Evolutionary conservation across 2,888 invertebrate genomes (phyloP), one percentile per base, ranked within the genome.

Genomic region (Hirtodrosophila trivittata): DNA sequence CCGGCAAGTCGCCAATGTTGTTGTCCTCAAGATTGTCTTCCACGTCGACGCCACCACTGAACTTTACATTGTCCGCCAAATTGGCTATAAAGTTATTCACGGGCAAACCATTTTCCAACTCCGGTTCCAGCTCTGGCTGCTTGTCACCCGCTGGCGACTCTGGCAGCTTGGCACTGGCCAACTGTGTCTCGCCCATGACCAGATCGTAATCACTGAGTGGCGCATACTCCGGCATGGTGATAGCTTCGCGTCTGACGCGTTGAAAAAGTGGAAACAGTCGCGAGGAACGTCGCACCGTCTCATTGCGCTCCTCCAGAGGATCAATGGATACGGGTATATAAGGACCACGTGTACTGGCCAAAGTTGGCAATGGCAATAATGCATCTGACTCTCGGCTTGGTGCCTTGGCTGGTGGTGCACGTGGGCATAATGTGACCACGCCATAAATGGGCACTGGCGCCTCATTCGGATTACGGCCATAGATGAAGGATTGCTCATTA

Each of bases 361-460:
- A 21, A 13, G 51, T 35, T n/a, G 56, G 32, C 10, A 37, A 6
- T 3, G 62, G 57, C 8, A 28, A 0, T 2, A 38, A 12, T n/a
- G 33, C 10, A 13, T 57, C 70, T 1, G 33, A 55, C 3, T 59
- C 52, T 0, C 13, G 49, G 5, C 18, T 21, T 21, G 18, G 18
- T 5, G 18, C 5, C 45, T 51, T 26, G 0, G 50, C 32, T 16
- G 45, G 45, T 25, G 8, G 45, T 12, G 10, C 37, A 10, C 45
- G 4, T 0, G 64, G 60, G 3, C 93, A 94, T 43, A 92, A 86
- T 39, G 91, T 92, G 9, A 93, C 92, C 35, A 93, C 90, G 0
- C 93, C 93, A 76, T 94, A 94, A 51, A 93, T 91, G 13, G 94
- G 93, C 33, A 94, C 93, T 8, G 90, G 88, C 28, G 91, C 89